Percentiles rank a stretch among this genome's conserved stretches.
These are phyloP conservation scores for Epicampocera succincta DNA, from an alignment of 2,888 invertebrate genomes.

Conservation along the genomic window DNA sequence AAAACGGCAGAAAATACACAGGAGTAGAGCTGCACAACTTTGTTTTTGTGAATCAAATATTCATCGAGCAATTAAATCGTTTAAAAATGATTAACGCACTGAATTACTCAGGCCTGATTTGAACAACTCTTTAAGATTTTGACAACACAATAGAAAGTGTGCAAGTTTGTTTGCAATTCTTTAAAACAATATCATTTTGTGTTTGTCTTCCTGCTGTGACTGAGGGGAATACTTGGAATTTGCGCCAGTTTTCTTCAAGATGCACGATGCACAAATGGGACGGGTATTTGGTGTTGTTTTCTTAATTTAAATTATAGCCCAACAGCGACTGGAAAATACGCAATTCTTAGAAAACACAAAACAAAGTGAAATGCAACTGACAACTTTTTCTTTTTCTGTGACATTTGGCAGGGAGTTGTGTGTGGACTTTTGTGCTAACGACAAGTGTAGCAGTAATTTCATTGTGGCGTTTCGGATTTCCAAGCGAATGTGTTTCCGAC, in stretches of 20 bases:
- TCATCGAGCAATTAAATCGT: too few species aligned
- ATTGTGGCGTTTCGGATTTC: too few species aligned
- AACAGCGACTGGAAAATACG: conserved; percentile 6
- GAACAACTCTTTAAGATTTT: not conserved
- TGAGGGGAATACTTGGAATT: conserved; percentile 24
- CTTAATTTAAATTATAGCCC: not conserved
- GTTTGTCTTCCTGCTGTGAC: conserved; percentile 4
- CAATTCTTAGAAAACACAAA: not conserved
- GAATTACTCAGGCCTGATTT: too few species aligned
- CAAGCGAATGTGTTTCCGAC: too few species aligned
- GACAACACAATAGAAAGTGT: conserved; percentile 17
- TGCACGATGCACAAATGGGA: conserved; percentile 1
- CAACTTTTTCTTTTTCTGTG: not conserved
- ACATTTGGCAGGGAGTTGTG: not conserved
- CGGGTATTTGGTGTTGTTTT: not conserved
- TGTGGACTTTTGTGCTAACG: too few species aligned
- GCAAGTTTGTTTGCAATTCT: conserved; percentile 11
- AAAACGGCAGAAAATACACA: too few species aligned
- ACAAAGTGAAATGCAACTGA: not conserved
- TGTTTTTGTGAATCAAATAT: too few species aligned
- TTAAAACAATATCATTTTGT: conserved; percentile 28
- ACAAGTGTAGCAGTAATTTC: too few species aligned
- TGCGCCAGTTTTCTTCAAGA: conserved; percentile 9
- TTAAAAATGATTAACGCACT: too few species aligned
- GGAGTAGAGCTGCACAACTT: too few species aligned